Evolutionary conservation across 2,888 invertebrate genomes (phyloP).

Genomic region (Flexamia atlantica): DNA sequence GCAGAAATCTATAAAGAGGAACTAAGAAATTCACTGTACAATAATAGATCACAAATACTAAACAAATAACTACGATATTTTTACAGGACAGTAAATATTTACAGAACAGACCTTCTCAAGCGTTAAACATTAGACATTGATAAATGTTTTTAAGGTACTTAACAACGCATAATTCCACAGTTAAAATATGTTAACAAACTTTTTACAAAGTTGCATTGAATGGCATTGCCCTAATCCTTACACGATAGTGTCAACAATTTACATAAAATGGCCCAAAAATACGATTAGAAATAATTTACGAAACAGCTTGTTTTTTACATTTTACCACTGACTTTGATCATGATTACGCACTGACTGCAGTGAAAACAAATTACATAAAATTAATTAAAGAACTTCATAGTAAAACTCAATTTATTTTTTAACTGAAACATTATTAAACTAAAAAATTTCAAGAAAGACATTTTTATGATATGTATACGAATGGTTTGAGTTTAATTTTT

Average conservation of each 20-base stretch:
- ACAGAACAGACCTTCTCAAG: no score
- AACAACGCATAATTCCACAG: neutral
- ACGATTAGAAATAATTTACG: no score
- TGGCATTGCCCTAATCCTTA: constrained; percentile 9
- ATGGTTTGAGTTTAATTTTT: neutral
- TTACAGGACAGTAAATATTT: no score
- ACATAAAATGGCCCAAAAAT: no score
- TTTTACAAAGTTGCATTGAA: constrained; percentile 23
- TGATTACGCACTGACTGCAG: no score
- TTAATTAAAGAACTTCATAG: no score
- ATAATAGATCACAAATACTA: neutral
- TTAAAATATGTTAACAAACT: neutral
- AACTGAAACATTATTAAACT: neutral
- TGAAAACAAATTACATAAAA: no score
- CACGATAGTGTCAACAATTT: no score
- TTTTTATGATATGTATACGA: neutral
- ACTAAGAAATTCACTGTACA: neutral
- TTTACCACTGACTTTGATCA: no score
- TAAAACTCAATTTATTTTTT: no score
- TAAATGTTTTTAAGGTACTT: neutral
- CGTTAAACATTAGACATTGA: neutral
- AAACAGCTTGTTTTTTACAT: no score
- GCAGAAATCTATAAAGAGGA: neutral
- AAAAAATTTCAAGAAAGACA: neutral
- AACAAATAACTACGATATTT: constrained; percentile 8